phyloP scores from a whole-genome alignment of 2,888 invertebrate genomes.

The Prenolepis imparis region DNA sequence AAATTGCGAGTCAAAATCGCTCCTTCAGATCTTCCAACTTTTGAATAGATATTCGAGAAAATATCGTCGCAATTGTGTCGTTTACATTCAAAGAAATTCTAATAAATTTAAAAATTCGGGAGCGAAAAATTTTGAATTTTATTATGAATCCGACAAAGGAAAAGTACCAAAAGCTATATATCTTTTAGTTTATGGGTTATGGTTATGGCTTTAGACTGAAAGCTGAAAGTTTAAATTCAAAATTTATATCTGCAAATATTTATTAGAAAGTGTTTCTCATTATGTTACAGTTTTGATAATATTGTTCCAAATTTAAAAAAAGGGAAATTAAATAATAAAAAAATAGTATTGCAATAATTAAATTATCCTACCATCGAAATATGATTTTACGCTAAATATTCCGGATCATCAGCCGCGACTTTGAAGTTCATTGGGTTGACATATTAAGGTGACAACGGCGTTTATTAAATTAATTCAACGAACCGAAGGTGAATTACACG shows the following conservation, averaged over 20 bases:
- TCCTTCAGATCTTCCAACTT: not conserved
- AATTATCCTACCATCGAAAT: not conserved
- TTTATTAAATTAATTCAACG: conserved; percentile 33
- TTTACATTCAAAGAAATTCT: not conserved
- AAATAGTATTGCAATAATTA: not conserved
- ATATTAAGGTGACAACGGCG: conserved; percentile 14
- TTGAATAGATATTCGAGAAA: not conserved
- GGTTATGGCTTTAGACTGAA: not conserved
- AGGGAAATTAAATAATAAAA: not conserved
- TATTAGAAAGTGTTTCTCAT: not conserved
- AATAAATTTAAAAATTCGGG: not conserved
- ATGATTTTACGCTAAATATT: conserved; percentile 5
- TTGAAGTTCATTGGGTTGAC: not conserved
- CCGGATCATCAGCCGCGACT: not conserved
- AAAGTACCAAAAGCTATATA: not conserved
- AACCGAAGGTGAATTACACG: conserved; percentile 11
- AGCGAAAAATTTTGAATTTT: not conserved
- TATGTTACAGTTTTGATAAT: not conserved
- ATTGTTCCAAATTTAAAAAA: not conserved
- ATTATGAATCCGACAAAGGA: not conserved
- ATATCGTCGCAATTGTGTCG: not conserved
- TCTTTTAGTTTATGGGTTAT: not conserved
- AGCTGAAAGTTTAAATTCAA: too few relatives aligned
- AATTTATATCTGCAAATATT: not conserved
- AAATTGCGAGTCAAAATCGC: not conserved